Percentiles rank a stretch among this genome's conserved stretches.
phyloP scores from a whole-genome alignment of 2,113 vertebrate genomes.

The Shinisaurus crocodilurus region DNA sequence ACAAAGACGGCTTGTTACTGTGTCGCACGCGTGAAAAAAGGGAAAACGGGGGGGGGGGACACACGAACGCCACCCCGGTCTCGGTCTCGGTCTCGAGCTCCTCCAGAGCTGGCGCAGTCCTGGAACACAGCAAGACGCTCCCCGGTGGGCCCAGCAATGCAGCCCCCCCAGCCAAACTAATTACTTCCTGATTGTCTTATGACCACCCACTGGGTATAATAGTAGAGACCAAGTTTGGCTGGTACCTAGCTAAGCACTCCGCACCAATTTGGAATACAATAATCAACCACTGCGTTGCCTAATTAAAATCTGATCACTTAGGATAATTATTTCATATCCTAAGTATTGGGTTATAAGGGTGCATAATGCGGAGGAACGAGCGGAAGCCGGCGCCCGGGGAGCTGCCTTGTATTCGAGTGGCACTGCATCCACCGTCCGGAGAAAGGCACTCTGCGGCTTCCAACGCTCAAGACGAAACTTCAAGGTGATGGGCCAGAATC shows the following conservation, averaged over 20 bases:
- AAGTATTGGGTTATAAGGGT: constrained; percentile 48
- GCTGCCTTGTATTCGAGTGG: not conserved
- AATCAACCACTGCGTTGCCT: constrained; percentile 71
- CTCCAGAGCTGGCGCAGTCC: constrained; percentile 53
- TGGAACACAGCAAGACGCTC: constrained; percentile 71
- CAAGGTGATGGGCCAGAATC: too few species aligned
- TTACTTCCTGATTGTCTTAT: constrained; percentile 80
- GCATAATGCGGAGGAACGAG: constrained; percentile 25
- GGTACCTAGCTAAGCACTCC: constrained; percentile 71
- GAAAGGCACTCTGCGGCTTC: not conserved
- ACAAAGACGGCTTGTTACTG: constrained; percentile 68
- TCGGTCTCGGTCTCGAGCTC: not conserved
- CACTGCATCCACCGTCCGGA: not conserved
- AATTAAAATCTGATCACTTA: constrained; percentile 75
- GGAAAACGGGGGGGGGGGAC: constrained; percentile 38
- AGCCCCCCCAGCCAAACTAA: constrained; percentile 75
- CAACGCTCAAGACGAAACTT: not conserved
- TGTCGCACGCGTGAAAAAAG: constrained; percentile 27
- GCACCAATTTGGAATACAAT: constrained; percentile 72
- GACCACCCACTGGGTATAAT: constrained; percentile 80
- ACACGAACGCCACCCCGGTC: constrained; percentile 45
- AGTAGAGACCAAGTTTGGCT: constrained; percentile 75
- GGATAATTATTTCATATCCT: constrained; percentile 75
- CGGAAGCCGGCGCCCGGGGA: not conserved
- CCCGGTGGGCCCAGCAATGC: constrained; percentile 69